Conservation (phyloP, 2,113 vertebrate genomes). For the Lophotis ruficrista region DNA sequence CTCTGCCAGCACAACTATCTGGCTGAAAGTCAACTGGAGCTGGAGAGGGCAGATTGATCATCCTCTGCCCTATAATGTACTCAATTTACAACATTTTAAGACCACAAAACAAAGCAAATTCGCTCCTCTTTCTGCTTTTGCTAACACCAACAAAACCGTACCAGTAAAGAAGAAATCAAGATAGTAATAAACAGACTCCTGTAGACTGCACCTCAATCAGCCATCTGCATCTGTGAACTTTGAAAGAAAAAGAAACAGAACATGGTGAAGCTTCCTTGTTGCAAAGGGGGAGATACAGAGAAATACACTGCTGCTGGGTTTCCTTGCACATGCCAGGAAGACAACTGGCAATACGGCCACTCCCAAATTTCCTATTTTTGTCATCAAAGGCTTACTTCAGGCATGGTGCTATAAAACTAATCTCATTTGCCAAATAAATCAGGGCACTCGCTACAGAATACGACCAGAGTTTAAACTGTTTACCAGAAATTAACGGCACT, state of each 20-base stretch:
- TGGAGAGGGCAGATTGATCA: not conserved
- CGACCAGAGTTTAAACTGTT: not conserved
- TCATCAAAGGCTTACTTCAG: not conserved
- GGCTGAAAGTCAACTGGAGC: not conserved
- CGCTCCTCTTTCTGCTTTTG: not conserved
- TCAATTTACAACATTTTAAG: not conserved
- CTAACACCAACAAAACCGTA: not conserved
- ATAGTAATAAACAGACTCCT: not conserved
- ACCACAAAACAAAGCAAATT: not conserved
- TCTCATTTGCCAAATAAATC: not conserved
- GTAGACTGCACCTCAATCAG: not conserved
- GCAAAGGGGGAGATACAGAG: not conserved
- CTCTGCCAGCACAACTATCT: not conserved
- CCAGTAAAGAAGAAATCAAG: not conserved
- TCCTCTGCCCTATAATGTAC: not conserved
- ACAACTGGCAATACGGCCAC: not conserved
- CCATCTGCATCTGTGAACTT: not conserved
- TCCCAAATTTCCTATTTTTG: not conserved
- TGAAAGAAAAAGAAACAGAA: not conserved
- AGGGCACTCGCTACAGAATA: rapidly evolving
- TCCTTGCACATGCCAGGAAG: not conserved
- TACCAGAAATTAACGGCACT: not conserved
- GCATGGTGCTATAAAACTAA: not conserved
- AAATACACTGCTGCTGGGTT: not conserved
- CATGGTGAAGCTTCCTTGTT: not conserved